Percentiles rank a stretch among this genome's conserved stretches.
phyloP scores from a whole-genome alignment of 2,113 vertebrate species.

The Tricholaema leucomelas region DNA sequence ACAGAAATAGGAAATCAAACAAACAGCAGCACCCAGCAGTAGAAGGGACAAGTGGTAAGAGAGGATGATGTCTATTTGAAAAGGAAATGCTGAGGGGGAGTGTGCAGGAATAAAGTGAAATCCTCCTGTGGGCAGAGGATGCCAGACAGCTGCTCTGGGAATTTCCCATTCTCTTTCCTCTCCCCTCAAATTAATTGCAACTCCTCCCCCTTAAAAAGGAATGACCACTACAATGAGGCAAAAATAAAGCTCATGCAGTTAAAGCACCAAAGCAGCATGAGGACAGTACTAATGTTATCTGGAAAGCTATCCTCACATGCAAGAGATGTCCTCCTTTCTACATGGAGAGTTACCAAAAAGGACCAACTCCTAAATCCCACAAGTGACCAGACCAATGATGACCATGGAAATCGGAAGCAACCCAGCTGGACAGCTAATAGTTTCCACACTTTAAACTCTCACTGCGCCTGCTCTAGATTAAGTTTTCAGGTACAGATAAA shows the following conservation, averaged over 20 bases:
- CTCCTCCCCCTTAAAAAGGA: not conserved
- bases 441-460: not conserved
- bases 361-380: not conserved
- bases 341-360: not conserved
- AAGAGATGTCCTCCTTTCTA: not conserved
- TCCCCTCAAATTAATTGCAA: not conserved
- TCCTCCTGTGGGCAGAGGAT: not conserved
- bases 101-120: not conserved
- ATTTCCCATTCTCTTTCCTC: not conserved
- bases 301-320: not conserved
- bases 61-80: not conserved
- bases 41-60: conserved; percentile 2
- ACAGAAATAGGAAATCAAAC: not conserved
- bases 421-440: not conserved
- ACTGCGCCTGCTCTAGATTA: not conserved
- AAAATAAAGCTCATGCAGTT: not conserved
- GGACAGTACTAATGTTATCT: accelerated
- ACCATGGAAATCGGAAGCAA: not conserved
- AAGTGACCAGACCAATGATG: not conserved
- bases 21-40: not conserved
- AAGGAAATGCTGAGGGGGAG: not conserved
- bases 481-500: not conserved
- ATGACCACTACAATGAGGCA: not conserved
- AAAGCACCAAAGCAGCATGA: not conserved
- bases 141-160: not conserved